Evolutionary conservation across 2,797 vertebrate genomes (phyloP), one percentile per base, ranked within the genome.

Genomic region (Acanthurus tractus): DNA sequence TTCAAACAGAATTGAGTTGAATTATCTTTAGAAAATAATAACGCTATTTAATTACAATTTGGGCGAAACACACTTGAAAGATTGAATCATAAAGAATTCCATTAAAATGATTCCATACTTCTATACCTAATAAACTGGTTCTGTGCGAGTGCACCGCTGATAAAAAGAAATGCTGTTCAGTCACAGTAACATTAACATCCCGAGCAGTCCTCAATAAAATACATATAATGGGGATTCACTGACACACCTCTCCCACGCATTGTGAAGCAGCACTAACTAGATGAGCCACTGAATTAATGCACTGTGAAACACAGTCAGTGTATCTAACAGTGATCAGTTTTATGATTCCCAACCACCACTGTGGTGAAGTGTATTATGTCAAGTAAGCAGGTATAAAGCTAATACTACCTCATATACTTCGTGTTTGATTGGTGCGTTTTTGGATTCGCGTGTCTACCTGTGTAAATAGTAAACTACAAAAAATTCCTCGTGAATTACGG

Each of bases 231-330:
- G 71, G 70, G 76, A 79, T 67, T 85, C 74, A 76, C 76, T 83
- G 83, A 79, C 78, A 82, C 78, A 75, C 77, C 77, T 81, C 86
- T 73, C 74, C 84, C 85, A 88, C 76, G 44, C 75, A 45, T 79
- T 65, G 80, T 81, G 71, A 76, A 81, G 88, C 89, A 73, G 74
- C 86, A 72, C 87, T 91, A 91, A 93, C 92, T 86, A 82, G 84
- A 92, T 82, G 85, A 91, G 83, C 70, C 74, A 40, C 75, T 85
- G 87, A 86, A 90, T 89, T 90, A 85, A 83, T 83, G 76, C 76
- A 34, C 78, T 78, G 83, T 85, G 79, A 88, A 84, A 86, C 85
- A 63, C 86, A 68, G 76, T 81, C 85, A 48, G 89, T 90, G 88
- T 84, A 85, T 81, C 80, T 78, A 83, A 85, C 84, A 74, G 78